phyloP scores from a whole-genome alignment of 2,888 invertebrate species.

The Sinohyriopsis cumingii region DNA sequence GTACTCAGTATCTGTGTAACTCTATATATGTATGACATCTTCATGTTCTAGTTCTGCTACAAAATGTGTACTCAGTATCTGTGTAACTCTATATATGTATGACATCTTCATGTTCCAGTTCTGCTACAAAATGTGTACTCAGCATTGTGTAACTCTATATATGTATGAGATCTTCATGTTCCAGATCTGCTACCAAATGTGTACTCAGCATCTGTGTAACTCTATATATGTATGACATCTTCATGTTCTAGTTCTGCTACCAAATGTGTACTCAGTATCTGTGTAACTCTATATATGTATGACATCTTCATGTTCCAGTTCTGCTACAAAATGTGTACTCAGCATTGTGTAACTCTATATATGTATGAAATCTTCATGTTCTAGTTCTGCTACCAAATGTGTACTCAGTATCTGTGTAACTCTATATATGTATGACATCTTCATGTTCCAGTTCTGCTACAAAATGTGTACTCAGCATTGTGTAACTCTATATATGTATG shows the following conservation, averaged over 20 bases:
- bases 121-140: slow-evolving; percentile 60
- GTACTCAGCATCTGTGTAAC: slow-evolving; percentile 65
- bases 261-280: slow-evolving; percentile 63
- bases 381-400: slow-evolving; percentile 61
- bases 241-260: slow-evolving; percentile 53
- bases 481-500: too few species aligned
- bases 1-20: slow-evolving; percentile 65
- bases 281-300: slow-evolving; percentile 33
- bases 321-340: slow-evolving; percentile 60
- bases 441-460: slow-evolving; percentile 53
- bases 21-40: background rate
- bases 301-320: slow-evolving; percentile 41
- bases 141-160: slow-evolving; percentile 40
- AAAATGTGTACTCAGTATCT: slow-evolving; percentile 63
- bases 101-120: slow-evolving; percentile 41
- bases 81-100: slow-evolving; percentile 33
- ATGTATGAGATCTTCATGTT: slow-evolving; percentile 10
- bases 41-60: slow-evolving; percentile 53
- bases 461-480: slow-evolving; percentile 63
- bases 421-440: background rate
- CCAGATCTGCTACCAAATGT: slow-evolving; percentile 61
- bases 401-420: slow-evolving; percentile 65
- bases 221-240: background rate
- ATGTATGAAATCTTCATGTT: slow-evolving; percentile 10
- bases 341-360: slow-evolving; percentile 40